Percentiles rank a stretch among this genome's conserved stretches.
Conservation (phyloP, 2,797 vertebrate genomes). For the Bufotes viridis region DNA sequence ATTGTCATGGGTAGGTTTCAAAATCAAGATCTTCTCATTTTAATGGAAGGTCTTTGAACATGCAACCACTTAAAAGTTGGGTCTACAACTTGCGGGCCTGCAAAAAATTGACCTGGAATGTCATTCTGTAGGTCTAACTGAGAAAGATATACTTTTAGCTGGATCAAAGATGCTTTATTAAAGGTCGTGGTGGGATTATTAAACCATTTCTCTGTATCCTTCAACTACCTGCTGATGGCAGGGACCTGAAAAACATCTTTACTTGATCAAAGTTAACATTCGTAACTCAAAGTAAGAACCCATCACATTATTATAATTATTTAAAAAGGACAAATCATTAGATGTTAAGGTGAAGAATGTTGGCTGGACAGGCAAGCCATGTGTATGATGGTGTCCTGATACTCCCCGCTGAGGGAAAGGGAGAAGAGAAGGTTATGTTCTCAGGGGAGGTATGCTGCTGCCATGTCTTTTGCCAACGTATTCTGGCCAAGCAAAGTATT, state of each 20-base stretch:
- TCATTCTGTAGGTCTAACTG: not conserved
- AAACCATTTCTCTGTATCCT: not conserved
- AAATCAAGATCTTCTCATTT: slow-evolving; percentile 26
- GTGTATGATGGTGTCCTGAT: no score
- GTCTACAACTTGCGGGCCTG: not conserved
- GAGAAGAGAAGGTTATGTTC: no score
- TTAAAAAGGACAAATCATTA: not conserved
- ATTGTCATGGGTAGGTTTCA: slow-evolving; percentile 38
- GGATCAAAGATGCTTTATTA: not conserved
- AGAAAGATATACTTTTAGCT: not conserved
- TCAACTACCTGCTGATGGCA: not conserved
- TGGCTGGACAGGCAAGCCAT: no score
- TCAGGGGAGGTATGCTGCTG: no score
- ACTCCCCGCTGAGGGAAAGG: no score
- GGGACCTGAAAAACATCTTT: not conserved
- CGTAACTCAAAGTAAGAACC: not conserved
- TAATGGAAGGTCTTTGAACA: slow-evolving; percentile 29
- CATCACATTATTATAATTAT: not conserved
- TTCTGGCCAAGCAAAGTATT: no score
- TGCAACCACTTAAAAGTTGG: not conserved
- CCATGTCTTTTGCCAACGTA: no score
- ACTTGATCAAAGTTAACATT: not conserved
- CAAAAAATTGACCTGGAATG: slow-evolving; percentile 8
- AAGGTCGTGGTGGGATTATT: not conserved
- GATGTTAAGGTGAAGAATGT: no score